These are phyloP conservation scores for Phytoseiulus persimilis DNA, from an alignment of 2,888 invertebrate species.

Conservation along the genomic window DNA sequence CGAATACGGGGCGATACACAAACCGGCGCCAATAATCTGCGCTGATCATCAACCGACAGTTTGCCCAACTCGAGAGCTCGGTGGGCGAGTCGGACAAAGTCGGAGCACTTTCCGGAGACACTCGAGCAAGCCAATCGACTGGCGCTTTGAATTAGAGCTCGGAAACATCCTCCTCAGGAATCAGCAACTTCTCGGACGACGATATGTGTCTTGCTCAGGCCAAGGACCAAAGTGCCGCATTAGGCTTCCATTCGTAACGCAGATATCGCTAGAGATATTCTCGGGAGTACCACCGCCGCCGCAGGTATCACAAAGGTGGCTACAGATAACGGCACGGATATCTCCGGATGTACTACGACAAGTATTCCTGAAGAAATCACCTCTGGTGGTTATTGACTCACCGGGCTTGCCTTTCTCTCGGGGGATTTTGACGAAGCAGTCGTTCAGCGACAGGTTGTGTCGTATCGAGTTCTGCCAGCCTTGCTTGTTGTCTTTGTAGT, in stretches of 20 bases:
- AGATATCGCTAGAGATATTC: neutral
- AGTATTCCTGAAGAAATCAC: neutral
- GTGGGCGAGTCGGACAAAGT: too few species aligned
- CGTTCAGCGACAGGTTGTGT: slow-evolving; percentile 46
- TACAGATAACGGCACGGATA: neutral
- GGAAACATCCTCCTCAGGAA: too few species aligned
- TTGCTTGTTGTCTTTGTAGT: slow-evolving; percentile 53
- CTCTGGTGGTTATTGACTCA: neutral
- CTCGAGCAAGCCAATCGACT: too few species aligned
- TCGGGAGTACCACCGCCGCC: neutral
- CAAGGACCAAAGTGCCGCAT: too few species aligned
- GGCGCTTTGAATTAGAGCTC: too few species aligned
- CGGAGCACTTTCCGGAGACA: too few species aligned
- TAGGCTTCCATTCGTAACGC: neutral
- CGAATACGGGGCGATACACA: too few species aligned
- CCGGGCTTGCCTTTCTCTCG: slow-evolving; percentile 49
- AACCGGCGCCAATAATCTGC: too few species aligned
- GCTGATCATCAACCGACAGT: too few species aligned
- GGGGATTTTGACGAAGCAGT: slow-evolving; percentile 46
- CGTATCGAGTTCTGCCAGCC: slow-evolving; percentile 48
- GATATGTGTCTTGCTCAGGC: too few species aligned
- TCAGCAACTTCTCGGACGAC: too few species aligned
- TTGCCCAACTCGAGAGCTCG: too few species aligned
- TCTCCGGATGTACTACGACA: neutral
- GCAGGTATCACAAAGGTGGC: neutral